Percentiles rank a stretch among this genome's conserved stretches.
These are phyloP conservation scores for Toxonevra muliebris DNA, from an alignment of 2,888 invertebrate species.

Conservation along the genomic window DNA sequence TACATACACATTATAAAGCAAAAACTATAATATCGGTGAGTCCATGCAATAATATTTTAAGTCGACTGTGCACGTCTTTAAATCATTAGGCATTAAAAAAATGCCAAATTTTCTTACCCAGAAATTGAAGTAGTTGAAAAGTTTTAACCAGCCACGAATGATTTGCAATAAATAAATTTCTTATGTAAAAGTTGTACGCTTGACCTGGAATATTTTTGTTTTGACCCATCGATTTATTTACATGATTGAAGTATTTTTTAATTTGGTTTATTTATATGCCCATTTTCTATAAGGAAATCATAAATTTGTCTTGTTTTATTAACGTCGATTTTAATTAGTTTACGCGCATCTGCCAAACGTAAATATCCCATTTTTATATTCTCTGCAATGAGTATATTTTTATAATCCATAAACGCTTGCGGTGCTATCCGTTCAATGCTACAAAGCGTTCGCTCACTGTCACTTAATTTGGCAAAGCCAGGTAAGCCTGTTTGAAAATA, in stretches of 20 bases:
- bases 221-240: too few relatives aligned
- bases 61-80: too few relatives aligned
- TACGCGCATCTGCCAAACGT: slow-evolving; percentile 82
- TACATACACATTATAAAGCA: too few relatives aligned
- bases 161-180: not conserved
- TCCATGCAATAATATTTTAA: too few relatives aligned
- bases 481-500: slow-evolving; percentile 73
- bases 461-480: slow-evolving; percentile 77
- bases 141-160: too few relatives aligned
- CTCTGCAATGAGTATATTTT: slow-evolving; percentile 77
- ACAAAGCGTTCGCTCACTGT: slow-evolving; percentile 80
- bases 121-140: too few relatives aligned
- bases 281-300: slow-evolving; percentile 78
- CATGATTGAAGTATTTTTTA: slow-evolving; percentile 40
- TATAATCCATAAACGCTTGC: slow-evolving; percentile 80
- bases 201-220: too few relatives aligned
- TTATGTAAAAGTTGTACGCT: not conserved
- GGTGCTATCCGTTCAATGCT: slow-evolving; percentile 80
- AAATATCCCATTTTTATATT: slow-evolving; percentile 79
- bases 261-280: slow-evolving; percentile 73
- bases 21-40: too few relatives aligned
- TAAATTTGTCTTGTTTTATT: slow-evolving; percentile 90
- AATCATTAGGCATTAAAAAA: too few relatives aligned
- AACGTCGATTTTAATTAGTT: slow-evolving; percentile 90
- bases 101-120: too few relatives aligned